Conservation (phyloP, 2,797 vertebrate genomes). For the Sebastes nivosus region DNA sequence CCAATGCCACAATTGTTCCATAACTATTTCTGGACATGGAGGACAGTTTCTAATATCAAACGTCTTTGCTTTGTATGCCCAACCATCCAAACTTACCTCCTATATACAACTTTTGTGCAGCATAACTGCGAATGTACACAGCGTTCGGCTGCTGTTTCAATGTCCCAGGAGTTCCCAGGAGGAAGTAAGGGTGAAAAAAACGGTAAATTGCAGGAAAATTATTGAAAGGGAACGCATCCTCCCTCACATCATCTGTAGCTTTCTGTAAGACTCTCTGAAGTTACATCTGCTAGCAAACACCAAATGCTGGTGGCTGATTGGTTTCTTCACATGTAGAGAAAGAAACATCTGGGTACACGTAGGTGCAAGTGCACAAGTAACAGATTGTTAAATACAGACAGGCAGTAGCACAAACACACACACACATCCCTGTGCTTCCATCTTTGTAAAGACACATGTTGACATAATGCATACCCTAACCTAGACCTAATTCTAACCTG, state of each 20-base stretch:
- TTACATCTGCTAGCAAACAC: conserved; percentile 60
- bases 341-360: conserved; percentile 28
- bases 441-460: not conserved
- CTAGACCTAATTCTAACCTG: no score
- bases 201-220: conserved; percentile 16
- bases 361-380: not conserved
- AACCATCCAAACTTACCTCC: not conserved
- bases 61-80: not conserved
- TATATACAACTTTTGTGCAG: not conserved
- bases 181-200: not conserved
- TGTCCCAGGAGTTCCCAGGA: not conserved
- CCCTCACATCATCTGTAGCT: conserved; percentile 45
- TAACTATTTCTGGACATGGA: not conserved
- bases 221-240: conserved; percentile 42
- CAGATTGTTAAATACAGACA: conserved; percentile 10
- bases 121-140: not conserved
- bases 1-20: not conserved
- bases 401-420: not conserved
- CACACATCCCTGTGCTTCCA: not conserved
- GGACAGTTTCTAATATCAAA: not conserved
- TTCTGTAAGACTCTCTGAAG: conserved; percentile 26
- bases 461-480: not conserved
- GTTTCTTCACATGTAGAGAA: conserved; percentile 38
- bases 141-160: not conserved
- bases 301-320: conserved; percentile 40